Conservation (phyloP, 2,888 invertebrate species). For the Coecobrya sp. region DNA sequence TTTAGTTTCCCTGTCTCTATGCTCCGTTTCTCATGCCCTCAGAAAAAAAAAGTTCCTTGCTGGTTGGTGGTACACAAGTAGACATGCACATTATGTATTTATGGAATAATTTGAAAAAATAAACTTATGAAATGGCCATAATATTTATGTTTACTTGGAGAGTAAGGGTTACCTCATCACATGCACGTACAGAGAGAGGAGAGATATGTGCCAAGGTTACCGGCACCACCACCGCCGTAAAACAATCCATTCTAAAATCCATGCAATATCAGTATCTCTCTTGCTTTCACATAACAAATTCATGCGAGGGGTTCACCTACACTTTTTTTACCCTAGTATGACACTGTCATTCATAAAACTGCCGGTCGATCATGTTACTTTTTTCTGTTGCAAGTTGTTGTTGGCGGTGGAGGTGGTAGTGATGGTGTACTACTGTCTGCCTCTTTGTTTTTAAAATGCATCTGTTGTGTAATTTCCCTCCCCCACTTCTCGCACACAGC, state of each 20-base stretch:
- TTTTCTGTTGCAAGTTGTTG: constrained; percentile 14
- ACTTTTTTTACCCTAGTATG: background rate
- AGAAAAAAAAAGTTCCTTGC: background rate
- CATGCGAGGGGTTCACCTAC: background rate
- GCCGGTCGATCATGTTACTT: constrained; percentile 4
- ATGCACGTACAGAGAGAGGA: constrained; percentile 20
- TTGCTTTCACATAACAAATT: background rate
- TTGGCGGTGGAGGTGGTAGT: background rate
- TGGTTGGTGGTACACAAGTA: background rate
- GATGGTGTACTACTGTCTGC: background rate
- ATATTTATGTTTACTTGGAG: constrained; percentile 67
- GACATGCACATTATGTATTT: constrained; percentile 32
- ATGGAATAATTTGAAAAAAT: constrained; percentile 62
- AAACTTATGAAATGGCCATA: constrained; percentile 58
- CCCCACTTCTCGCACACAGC: background rate
- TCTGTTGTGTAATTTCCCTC: constrained; percentile 48
- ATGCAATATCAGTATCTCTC: constrained; percentile 34
- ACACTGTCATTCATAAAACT: constrained; percentile 67
- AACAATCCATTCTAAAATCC: background rate
- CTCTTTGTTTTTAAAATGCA: constrained; percentile 34
- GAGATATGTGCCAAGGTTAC: constrained; percentile 73
- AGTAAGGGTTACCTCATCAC: constrained; percentile 19
- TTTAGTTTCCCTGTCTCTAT: background rate
- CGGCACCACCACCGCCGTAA: constrained; percentile 3
- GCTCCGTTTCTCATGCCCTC: background rate